Evolutionary conservation across 2,888 invertebrate genomes (phyloP).

Genomic region (Protophormia terraenovae): DNA sequence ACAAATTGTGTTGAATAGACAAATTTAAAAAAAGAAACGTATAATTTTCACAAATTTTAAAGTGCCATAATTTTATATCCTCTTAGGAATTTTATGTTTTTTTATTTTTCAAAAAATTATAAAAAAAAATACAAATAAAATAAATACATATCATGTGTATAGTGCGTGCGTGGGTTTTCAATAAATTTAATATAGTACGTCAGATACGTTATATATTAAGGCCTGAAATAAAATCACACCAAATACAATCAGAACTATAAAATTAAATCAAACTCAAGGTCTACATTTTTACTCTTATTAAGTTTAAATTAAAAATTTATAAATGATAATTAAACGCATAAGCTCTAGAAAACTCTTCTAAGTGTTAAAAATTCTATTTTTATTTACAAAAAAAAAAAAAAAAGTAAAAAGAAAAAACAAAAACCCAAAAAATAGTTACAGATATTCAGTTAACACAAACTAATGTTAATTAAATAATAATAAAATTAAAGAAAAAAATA

Average conservation of each 20-base stretch:
- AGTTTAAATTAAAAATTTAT: background rate
- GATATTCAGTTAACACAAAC: background rate
- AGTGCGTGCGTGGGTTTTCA: background rate
- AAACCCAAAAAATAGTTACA: background rate
- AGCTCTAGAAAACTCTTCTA: background rate
- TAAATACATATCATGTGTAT: background rate
- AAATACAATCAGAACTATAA: background rate
- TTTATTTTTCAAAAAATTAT: too few species aligned
- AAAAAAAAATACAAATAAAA: background rate
- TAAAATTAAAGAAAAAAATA: background rate
- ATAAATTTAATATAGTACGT: background rate
- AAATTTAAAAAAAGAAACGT: too few species aligned
- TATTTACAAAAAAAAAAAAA: background rate
- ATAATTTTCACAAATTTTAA: background rate
- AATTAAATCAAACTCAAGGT: background rate
- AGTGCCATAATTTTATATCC: background rate
- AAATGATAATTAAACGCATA: background rate
- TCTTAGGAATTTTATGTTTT: background rate
- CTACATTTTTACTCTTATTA: background rate
- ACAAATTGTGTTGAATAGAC: background rate
- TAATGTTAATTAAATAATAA: background rate
- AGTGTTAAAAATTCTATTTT: background rate
- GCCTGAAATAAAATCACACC: background rate
- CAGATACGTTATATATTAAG: background rate
- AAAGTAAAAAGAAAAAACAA: background rate